Percentiles rank a stretch among this genome's conserved stretches.
phyloP scores from a whole-genome alignment of 2,797 vertebrate species.

The Champsocephalus esox region DNA sequence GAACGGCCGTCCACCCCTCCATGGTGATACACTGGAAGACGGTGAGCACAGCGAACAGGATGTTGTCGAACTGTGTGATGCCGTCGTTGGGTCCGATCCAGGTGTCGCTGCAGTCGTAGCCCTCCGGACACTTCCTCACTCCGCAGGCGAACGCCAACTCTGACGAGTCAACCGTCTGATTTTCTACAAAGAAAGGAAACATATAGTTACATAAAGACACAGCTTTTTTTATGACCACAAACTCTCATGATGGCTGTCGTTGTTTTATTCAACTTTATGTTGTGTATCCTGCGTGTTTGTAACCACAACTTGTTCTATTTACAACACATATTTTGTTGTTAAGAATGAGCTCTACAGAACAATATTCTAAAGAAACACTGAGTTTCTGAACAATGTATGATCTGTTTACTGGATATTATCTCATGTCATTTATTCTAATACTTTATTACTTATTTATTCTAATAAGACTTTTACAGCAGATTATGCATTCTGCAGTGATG shows the following conservation, averaged over 20 bases:
- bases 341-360: background rate
- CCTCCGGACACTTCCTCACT: slow-evolving; percentile 92
- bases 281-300: background rate
- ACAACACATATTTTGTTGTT: background rate
- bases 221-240: background rate
- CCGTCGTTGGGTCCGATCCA: slow-evolving; percentile 99
- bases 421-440: background rate
- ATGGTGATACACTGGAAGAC: slow-evolving; percentile 99
- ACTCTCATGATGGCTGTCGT: background rate
- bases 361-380: background rate
- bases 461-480: slow-evolving; percentile 5
- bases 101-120: slow-evolving; percentile 91
- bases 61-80: slow-evolving; percentile 99
- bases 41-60: slow-evolving; percentile 97
- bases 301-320: background rate
- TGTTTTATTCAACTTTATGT: slow-evolving; percentile 1
- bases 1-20: slow-evolving; percentile 99
- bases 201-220: background rate
- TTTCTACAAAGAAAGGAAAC: slow-evolving; percentile 69
- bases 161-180: slow-evolving; percentile 89
- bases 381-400: no score
- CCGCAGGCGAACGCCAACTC: slow-evolving; percentile 95
- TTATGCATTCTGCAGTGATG: background rate
- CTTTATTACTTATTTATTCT: background rate
- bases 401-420: background rate